Evolutionary conservation across 2,797 vertebrate species (phyloP).

Genomic region (Gallirallus australis): DNA sequence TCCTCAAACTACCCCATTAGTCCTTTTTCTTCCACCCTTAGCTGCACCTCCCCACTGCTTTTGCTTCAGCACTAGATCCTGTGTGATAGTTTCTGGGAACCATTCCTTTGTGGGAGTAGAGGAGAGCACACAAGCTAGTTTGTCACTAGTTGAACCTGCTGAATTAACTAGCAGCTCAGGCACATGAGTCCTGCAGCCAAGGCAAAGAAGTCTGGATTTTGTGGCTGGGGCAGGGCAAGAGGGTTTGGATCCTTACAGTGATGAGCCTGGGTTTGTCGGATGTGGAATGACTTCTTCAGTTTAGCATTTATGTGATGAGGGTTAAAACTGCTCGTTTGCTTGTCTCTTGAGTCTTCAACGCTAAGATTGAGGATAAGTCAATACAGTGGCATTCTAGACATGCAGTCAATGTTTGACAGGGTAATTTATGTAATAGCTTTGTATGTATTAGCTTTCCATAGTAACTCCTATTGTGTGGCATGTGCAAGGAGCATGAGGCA

Average conservation of each 20-base stretch:
- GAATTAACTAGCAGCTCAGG: not conserved
- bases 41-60: not conserved
- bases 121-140: not conserved
- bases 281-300: not conserved
- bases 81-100: not conserved
- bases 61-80: not conserved
- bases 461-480: not conserved
- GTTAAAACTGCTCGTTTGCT: not conserved
- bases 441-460: not conserved
- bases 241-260: not conserved
- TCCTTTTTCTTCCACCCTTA: not conserved
- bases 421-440: not conserved
- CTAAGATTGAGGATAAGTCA: not conserved
- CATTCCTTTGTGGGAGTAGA: not conserved
- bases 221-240: not conserved
- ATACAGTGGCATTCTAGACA: not conserved
- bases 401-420: rapidly evolving
- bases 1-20: not conserved
- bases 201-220: not conserved
- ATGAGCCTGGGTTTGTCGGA: not conserved
- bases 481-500: not conserved
- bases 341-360: not conserved
- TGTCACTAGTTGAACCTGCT: not conserved
- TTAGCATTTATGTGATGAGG: not conserved
- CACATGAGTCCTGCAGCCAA: not conserved